phyloP scores from a whole-genome alignment of 2,797 vertebrate genomes.

The Garrulus glandarius region DNA sequence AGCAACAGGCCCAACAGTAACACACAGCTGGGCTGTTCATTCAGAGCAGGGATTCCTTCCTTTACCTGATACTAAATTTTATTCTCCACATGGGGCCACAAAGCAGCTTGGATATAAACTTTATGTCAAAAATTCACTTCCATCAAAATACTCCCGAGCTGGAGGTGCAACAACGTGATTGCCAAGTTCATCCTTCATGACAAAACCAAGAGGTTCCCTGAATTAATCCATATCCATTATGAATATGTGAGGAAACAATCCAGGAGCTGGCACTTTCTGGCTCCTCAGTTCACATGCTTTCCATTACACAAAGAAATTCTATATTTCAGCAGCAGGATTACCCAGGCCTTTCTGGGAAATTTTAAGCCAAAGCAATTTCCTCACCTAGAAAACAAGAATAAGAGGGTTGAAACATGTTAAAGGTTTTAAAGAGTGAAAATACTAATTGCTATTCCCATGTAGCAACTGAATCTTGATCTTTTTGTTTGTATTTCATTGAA shows the following conservation, averaged over 20 bases:
- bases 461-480: not conserved
- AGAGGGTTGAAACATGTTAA: not conserved
- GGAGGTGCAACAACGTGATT: not conserved
- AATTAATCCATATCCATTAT: not conserved
- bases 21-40: not conserved
- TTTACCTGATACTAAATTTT: not conserved
- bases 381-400: not conserved
- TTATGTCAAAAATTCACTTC: not conserved
- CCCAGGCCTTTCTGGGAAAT: not conserved
- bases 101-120: not conserved
- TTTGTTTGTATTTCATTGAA: constrained; percentile 1
- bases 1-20: constrained; percentile 13
- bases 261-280: not conserved
- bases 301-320: not conserved
- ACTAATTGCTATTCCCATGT: not conserved
- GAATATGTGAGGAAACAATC: not conserved
- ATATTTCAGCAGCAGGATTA: not conserved
- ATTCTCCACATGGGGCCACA: not conserved
- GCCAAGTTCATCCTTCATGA: not conserved
- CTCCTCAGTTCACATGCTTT: not conserved
- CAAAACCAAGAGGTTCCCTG: not conserved
- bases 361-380: not conserved
- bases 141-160: not conserved
- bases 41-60: not conserved
- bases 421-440: not conserved